Evolutionary conservation across 92 coral and sea anemone species (phyloP), one percentile per base, ranked within the genome.

Genomic region (Actinernus sp.): DNA sequence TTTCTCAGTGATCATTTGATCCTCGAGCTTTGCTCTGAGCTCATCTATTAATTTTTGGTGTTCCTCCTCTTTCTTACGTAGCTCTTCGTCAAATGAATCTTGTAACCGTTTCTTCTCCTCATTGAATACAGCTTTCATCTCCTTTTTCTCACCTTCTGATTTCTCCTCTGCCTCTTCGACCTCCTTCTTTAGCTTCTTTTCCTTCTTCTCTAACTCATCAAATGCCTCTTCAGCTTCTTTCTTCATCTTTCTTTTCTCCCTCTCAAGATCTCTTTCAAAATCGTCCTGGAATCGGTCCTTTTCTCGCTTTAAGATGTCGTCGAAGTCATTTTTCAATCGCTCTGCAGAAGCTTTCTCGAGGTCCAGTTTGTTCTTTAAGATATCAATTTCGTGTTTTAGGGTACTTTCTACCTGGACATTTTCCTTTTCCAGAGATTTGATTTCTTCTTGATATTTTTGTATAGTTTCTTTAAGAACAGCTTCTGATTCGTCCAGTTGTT

Each of bases 401-500:
- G 78, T 72, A 58, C 73, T 79, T 34, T 76, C 90, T 19, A 49
- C 31, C 49, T 84, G 62, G 19, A 62, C 71, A 29, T 67, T 84
- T 59, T 78, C 81, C 26, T 47, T 70, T 55, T 89, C 88, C 3
- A 68, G 45, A 8, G 49, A 14, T 21, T 63, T 58, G 34, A 85
- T 71, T 58, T 84, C 72, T 3, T 68, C 82, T 52, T 84, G 84
- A 63, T 84, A 89, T 29, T 73, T 84, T 38, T 68, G 70, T 40
- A 89, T 63, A n/a, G 87, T 86, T 22, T 88, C 69, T 34, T 52
- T 72, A 22, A 83, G 51, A 14, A 79, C 32, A 49, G 78, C 74
- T 40, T 89, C 96, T 7, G 86, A 47, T 34, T 67, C 80, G 31
- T 79, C 91, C 13, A 89, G 71, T 44, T 84, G 88, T 30, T 66